A percentile compares a stretch with the other conserved stretches of the same genome.
Conservation (phyloP, 2,888 invertebrate species). For the Hydropsyche betteni region DNA sequence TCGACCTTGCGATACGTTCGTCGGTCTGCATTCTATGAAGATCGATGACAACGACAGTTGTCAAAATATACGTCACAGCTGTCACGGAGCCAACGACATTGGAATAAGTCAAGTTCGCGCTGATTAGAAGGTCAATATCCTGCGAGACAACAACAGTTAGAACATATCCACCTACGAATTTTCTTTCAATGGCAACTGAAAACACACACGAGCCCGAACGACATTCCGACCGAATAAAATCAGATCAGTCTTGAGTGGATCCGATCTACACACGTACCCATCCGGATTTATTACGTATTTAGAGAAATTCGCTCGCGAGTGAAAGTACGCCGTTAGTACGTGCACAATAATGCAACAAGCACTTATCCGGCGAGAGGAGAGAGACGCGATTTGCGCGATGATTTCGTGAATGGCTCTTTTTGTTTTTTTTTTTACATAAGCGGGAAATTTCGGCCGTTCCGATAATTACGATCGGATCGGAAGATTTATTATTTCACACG, state of each 20-base stretch:
- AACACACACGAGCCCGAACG: neutral
- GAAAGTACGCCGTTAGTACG: neutral
- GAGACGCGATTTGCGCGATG: too few species aligned
- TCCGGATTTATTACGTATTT: neutral
- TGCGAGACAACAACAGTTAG: neutral
- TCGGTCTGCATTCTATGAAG: neutral
- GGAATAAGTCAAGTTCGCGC: slow-evolving; percentile 12
- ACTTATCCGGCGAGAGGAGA: neutral
- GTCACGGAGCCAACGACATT: slow-evolving; percentile 4
- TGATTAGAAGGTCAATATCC: slow-evolving; percentile 23
- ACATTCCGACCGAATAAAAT: neutral
- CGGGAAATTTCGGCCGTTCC: neutral
- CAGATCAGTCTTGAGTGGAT: too few species aligned
- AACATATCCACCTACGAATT: neutral
- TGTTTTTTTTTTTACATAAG: neutral
- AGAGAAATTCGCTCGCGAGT: slow-evolving; percentile 2
- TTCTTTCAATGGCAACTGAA: slow-evolving; percentile 8
- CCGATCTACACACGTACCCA: too few species aligned
- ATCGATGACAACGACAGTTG: slow-evolving; percentile 17
- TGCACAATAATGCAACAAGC: slow-evolving; percentile 1
- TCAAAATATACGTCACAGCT: neutral
- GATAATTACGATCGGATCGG: slow-evolving; percentile 1
- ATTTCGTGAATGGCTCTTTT: too few species aligned
- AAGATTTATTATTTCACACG: too few species aligned
- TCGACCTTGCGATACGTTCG: neutral